Percentiles rank a stretch among this genome's conserved stretches.
Evolutionary conservation across 2,113 vertebrate genomes (phyloP).

Genomic region (Rhabdomys dilectus): DNA sequence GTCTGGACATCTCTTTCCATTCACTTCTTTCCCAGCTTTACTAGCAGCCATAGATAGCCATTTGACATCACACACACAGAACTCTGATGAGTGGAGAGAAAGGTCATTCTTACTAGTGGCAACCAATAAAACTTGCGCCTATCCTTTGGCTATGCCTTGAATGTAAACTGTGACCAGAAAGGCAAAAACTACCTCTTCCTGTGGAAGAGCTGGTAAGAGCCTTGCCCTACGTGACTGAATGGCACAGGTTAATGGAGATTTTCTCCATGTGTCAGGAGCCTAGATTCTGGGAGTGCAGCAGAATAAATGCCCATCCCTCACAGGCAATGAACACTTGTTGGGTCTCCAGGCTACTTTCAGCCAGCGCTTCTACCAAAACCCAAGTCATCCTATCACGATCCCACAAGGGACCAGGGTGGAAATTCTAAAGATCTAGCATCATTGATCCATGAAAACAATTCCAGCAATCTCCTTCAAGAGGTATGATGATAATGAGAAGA

Average conservation of each 20-base stretch:
- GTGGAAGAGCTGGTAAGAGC: too few species aligned
- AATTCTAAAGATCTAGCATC: neutral
- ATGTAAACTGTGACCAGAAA: neutral
- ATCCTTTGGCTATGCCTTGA: neutral
- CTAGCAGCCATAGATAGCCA: neutral
- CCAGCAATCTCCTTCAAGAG: neutral
- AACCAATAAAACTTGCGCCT: neutral
- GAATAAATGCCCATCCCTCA: too few species aligned
- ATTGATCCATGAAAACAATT: neutral
- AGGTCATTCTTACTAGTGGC: neutral
- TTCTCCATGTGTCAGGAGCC: too few species aligned
- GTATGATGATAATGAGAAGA: neutral
- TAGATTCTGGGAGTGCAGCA: too few species aligned
- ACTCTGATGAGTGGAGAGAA: neutral
- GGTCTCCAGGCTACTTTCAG: too few species aligned
- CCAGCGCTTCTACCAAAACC: too few species aligned
- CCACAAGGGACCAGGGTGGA: too few species aligned
- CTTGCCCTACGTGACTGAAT: too few species aligned
- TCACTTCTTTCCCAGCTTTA: neutral
- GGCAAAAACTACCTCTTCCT: neutral
- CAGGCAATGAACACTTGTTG: too few species aligned
- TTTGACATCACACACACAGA: neutral
- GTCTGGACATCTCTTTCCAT: neutral
- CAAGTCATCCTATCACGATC: too few species aligned
- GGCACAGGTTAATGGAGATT: too few species aligned